Conservation (phyloP, 2,797 vertebrate species). For the Chloroceryle inda region DNA sequence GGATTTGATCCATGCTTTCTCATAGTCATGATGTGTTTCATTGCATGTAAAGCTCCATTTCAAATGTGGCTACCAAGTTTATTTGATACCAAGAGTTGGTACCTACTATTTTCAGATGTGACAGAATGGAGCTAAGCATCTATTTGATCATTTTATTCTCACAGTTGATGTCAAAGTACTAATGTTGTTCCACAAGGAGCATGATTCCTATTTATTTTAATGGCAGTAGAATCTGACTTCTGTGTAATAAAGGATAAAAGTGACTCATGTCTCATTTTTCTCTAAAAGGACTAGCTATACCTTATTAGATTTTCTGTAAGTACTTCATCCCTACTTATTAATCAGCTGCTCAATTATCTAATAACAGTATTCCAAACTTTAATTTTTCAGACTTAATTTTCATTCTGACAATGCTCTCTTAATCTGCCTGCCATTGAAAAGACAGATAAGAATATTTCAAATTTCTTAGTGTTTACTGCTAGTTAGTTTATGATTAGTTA, state of each 20-base stretch:
- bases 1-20: accelerated
- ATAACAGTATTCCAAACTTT: not conserved
- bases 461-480: not conserved
- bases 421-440: not conserved
- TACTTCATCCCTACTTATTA: not conserved
- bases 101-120: not conserved
- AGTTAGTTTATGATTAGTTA: constrained; percentile 7
- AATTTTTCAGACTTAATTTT: not conserved
- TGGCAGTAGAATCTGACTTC: not conserved
- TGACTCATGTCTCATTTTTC: not conserved
- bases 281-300: not conserved
- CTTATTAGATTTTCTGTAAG: not conserved
- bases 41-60: not conserved
- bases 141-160: not conserved
- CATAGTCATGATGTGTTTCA: not conserved
- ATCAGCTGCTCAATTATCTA: constrained; percentile 7
- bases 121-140: not conserved
- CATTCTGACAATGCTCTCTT: not conserved
- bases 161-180: not conserved
- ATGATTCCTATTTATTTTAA: not conserved
- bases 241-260: constrained; percentile 3
- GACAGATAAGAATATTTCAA: not conserved
- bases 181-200: not conserved
- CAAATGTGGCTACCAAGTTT: not conserved
- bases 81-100: not conserved